Conservation (phyloP, 2,113 vertebrate genomes). For the Sclerurus mexicanus region DNA sequence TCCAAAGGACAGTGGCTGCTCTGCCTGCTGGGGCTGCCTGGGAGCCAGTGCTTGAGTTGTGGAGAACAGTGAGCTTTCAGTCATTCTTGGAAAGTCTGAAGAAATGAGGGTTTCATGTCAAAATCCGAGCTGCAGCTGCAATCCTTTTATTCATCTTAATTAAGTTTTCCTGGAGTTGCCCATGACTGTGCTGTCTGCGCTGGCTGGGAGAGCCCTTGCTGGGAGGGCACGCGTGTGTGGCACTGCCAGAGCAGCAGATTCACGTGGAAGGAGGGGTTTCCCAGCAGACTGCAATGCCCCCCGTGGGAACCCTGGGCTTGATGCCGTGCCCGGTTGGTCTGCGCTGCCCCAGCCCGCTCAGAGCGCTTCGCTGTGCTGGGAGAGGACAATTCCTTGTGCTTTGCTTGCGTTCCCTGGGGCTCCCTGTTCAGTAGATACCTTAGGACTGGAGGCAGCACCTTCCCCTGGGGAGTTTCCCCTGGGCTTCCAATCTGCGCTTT, state of each 20-base stretch:
- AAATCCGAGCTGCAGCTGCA: background rate
- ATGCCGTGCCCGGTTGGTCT: too few species aligned
- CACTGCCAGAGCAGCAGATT: background rate
- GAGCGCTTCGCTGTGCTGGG: rapidly evolving
- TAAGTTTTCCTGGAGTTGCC: background rate
- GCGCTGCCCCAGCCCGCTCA: rapidly evolving
- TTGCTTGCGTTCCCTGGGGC: rapidly evolving
- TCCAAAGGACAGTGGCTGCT: background rate
- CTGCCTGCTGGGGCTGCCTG: background rate
- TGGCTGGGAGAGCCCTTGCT: background rate
- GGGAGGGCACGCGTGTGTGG: background rate
- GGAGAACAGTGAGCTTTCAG: background rate
- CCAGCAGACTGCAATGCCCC: background rate
- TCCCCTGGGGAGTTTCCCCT: background rate
- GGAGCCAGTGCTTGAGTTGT: background rate
- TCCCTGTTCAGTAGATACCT: rapidly evolving
- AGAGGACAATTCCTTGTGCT: rapidly evolving
- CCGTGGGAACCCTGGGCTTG: rapidly evolving
- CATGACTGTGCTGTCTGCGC: background rate
- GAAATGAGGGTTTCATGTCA: background rate
- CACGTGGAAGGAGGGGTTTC: rapidly evolving
- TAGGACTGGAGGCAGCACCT: rapidly evolving
- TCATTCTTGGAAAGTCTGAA: background rate
- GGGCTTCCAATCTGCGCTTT: background rate
- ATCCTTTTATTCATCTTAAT: background rate